Conservation (phyloP, 2,113 vertebrate genomes). For the Rhynchopsitta pachyrhyncha region DNA sequence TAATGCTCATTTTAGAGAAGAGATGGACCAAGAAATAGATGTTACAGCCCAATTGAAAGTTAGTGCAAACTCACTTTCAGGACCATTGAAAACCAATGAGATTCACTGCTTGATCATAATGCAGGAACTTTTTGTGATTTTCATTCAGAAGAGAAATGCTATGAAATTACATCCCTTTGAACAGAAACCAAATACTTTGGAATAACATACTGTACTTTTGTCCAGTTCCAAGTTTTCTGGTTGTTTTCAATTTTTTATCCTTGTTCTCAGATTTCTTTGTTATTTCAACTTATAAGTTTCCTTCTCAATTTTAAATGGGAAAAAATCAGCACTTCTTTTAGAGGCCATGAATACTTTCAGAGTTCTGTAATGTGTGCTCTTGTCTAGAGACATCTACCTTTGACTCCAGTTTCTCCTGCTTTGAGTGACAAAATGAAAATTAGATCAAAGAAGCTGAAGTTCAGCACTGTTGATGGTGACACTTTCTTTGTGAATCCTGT, state of each 20-base stretch:
- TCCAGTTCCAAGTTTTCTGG: not conserved
- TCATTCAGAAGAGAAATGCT: not conserved
- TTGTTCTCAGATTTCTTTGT: not conserved
- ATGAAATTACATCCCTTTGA: not conserved
- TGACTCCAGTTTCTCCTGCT: not conserved
- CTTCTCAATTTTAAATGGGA: not conserved
- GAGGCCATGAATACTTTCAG: not conserved
- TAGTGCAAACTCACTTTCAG: not conserved
- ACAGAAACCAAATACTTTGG: not conserved
- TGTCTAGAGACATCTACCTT: not conserved
- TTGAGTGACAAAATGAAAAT: conserved; percentile 25
- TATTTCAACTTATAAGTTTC: conserved; percentile 1
- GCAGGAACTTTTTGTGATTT: not conserved
- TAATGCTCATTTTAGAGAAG: not conserved
- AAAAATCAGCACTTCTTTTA: not conserved
- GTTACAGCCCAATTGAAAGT: not conserved
- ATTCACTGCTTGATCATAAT: not conserved
- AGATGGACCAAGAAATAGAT: not conserved
- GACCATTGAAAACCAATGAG: not conserved
- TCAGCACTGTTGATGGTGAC: not conserved
- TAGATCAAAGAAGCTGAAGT: not conserved
- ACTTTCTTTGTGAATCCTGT: not conserved
- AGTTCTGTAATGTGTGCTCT: not conserved
- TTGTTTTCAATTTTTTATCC: not conserved
- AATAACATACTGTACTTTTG: not conserved